Base-by-base conservation (phyloP, 2,113 vertebrate genomes). In the Sapayoa aenigma region DNA sequence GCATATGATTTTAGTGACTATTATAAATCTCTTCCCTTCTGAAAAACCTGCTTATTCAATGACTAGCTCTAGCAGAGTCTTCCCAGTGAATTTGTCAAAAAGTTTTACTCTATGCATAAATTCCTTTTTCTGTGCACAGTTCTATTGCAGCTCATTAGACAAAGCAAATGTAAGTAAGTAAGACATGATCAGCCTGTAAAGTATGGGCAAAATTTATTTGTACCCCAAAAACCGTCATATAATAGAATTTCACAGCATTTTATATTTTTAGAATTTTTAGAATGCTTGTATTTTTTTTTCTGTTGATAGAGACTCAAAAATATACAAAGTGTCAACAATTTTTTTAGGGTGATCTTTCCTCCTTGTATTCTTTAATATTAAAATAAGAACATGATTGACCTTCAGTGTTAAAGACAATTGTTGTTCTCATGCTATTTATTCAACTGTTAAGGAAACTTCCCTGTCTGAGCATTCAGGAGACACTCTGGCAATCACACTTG, bases 201-300 rank as follows among this genome's bases (percentile, higher is more conserved):
- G 5, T 59, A 42, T 21, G 0, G 5, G 11, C 6, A 84, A 87
- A 42, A 66, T 75, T 59, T 87, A 65, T n/a, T 63, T 68, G 10
- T 25, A 53, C 14, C 2, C 15, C 0, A 9, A 60, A 74, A 81
- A 19, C 3, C 3, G 16, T 53, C 1, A 42, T 66, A 37, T 21
- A 65, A 65, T 11, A 55, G 14, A 82, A 58, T 80, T 60, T 66
- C 7, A 76, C 4, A 35, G 1, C 22, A 65, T 59, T 73, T 63
- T 35, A 25, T 56, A 31, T 11, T 76, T 84, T 46, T 58, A 35
- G 1, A 14, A 7, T 35, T 91, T 83, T 87, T 75, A 44, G 9
- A 63, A 72, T 8, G 7, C 3, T 30, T 75, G 2, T 53, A 14
- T 73, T 41, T 92, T 85, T 87, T 78, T n/a, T 13, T 74, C 2